phyloP scores from a whole-genome alignment of 2,113 vertebrate species.

The Forbesichthys papilliferus region DNA sequence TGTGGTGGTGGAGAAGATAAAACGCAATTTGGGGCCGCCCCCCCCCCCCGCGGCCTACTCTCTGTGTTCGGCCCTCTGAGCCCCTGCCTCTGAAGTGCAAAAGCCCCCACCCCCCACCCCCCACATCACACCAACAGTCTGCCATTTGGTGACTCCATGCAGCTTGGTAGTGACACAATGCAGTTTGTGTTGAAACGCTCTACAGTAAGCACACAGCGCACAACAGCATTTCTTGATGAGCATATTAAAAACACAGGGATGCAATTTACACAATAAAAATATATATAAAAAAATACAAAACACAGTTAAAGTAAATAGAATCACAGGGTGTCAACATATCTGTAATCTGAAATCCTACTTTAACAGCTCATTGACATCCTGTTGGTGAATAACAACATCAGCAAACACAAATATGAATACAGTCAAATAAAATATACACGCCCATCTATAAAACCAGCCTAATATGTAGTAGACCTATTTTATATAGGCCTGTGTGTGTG shows the following conservation, averaged over 20 bases:
- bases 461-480: neutral
- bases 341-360: too few relatives aligned
- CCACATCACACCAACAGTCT: constrained; percentile 47
- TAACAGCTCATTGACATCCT: too few relatives aligned
- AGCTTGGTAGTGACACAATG: constrained; percentile 1
- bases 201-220: neutral
- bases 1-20: constrained; percentile 71
- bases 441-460: too few relatives aligned
- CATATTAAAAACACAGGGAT: neutral
- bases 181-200: neutral
- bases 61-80: constrained; percentile 68
- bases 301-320: too few relatives aligned
- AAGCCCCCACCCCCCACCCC: constrained; percentile 37
- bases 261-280: too few relatives aligned
- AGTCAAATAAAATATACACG: too few relatives aligned
- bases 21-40: constrained; percentile 75
- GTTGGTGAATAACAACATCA: too few relatives aligned
- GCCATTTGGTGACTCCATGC: constrained; percentile 68
- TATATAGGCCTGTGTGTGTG: too few relatives aligned
- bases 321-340: too few relatives aligned
- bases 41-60: constrained; percentile 67
- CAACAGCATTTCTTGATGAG: neutral
- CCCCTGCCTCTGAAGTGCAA: constrained; percentile 69
- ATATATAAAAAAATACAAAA: too few relatives aligned
- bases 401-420: too few relatives aligned